Evolutionary conservation across 2,797 vertebrate species (phyloP), one percentile per base, ranked within the genome.

Genomic region (Sparus aurata): DNA sequence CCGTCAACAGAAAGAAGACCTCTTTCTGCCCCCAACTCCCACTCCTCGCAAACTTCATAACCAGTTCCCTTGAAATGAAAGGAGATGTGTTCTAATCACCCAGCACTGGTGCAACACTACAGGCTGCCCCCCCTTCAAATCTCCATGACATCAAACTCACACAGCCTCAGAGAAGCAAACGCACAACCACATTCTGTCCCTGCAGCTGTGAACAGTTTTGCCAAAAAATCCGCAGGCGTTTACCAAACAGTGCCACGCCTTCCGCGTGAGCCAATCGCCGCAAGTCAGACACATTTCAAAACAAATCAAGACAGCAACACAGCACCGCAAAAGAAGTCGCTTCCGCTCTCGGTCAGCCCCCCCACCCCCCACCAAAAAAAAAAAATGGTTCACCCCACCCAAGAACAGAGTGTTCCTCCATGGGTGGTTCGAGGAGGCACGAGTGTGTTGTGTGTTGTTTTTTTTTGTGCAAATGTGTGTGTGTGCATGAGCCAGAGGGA

Each of bases 361-460:
- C 69, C 70, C 85, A 5, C 30, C 5, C 30, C 30, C 70, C 85
- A 5, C 30, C 5, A 30, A 30, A 2, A 2, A 30, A 34, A 87
- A 90, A 86, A 85, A 87, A 85, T 47, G 55, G 72, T 77, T 89
- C 85, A 91, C 89, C 89, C 92, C 86, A 90, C 92, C 87, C 90
- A 89, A 87, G 91, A 92, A 93, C 91, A 92, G 81, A 89, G 89
- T 89, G 91, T 92, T 94, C 92, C 88, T 91, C 86, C 90, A 89
- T 89, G 91, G 89, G 89, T 88, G 91, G 92, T 89, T 89, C 65
- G 73, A 82, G 73, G 82, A 91, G 85, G 82, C 87, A 83, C 80
- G 78, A 85, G 75, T 79, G 66, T 81, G 79, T 85, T 83, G 84
- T 85, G 80, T 78, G 84, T 90, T 78, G 84, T 90, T 2, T 12